Evolutionary conservation across 2,888 invertebrate species (phyloP).

Genomic region (Diachrysia chrysitis): DNA sequence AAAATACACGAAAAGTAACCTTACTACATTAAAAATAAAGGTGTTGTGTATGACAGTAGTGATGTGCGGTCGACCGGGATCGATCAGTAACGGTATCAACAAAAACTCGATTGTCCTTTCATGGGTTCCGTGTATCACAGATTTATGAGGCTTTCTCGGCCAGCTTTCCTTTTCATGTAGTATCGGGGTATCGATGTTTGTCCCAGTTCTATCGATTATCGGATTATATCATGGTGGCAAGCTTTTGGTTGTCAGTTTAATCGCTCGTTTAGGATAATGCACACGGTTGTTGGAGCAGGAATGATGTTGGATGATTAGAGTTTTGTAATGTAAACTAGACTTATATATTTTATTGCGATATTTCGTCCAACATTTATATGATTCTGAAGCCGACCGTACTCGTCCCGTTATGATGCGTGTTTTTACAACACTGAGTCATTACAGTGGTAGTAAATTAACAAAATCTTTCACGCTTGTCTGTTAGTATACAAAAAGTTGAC

Average conservation of each 20-base stretch:
- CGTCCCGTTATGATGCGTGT: conserved; percentile 33
- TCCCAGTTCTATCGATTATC: conserved; percentile 14
- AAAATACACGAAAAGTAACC: background rate
- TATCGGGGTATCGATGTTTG: conserved; percentile 10
- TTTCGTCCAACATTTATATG: conserved; percentile 1
- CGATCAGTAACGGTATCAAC: conserved; percentile 58
- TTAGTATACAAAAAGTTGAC: conserved; percentile 6
- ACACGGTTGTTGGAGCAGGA: conserved; percentile 18
- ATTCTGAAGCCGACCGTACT: background rate
- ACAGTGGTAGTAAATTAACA: conserved; percentile 13
- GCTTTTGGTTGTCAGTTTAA: conserved; percentile 25
- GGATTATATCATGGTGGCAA: conserved; percentile 19
- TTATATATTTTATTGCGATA: background rate
- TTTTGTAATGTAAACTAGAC: background rate
- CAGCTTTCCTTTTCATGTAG: conserved; percentile 62
- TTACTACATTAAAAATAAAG: background rate
- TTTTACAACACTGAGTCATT: conserved; percentile 32
- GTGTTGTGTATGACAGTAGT: background rate
- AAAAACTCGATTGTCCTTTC: conserved; percentile 67
- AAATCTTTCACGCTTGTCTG: conserved; percentile 13
- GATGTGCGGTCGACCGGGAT: conserved; percentile 26
- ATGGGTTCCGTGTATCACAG: conserved; percentile 51
- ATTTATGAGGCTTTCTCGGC: conserved; percentile 58
- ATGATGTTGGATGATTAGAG: background rate
- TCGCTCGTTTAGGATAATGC: conserved; percentile 30